Conservation (phyloP, 1,140 invertebrate genomes). For the Drosophila erecta region DNA sequence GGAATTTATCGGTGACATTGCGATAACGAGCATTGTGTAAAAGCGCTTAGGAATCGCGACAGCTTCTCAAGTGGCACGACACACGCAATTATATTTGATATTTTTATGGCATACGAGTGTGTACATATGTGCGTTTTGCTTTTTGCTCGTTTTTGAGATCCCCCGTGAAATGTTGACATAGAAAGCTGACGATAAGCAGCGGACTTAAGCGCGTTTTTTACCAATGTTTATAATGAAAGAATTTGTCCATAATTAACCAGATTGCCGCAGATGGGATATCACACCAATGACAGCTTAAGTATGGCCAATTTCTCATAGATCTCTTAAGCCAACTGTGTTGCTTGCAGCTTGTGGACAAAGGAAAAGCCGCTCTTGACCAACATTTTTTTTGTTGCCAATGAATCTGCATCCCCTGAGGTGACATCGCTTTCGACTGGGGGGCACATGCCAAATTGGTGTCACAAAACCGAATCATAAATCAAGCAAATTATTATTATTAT, state of each 20-base stretch:
- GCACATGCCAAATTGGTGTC: slow-evolving; percentile 76
- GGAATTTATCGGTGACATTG: slow-evolving; percentile 72
- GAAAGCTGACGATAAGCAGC: slow-evolving; percentile 49
- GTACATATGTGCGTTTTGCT: slow-evolving; percentile 9
- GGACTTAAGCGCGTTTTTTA: slow-evolving; percentile 28
- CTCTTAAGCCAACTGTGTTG: slow-evolving; percentile 15
- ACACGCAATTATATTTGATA: slow-evolving; percentile 70
- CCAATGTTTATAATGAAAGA: slow-evolving; percentile 48
- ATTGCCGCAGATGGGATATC: slow-evolving; percentile 31
- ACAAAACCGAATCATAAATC: slow-evolving; percentile 78
- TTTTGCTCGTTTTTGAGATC: slow-evolving; percentile 24
- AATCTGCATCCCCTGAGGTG: slow-evolving; percentile 46
- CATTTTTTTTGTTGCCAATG: not conserved
- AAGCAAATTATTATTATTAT: slow-evolving; percentile 80
- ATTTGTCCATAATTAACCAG: slow-evolving; percentile 60
- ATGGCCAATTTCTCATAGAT: slow-evolving; percentile 11
- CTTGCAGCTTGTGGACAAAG: not conserved
- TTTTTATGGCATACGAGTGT: slow-evolving; percentile 65
- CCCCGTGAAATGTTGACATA: slow-evolving; percentile 55
- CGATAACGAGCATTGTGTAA: slow-evolving; percentile 71
- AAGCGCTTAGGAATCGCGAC: slow-evolving; percentile 26
- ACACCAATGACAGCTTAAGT: slow-evolving; percentile 42
- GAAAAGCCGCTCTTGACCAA: slow-evolving; percentile 1
- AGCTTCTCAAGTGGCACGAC: slow-evolving; percentile 46
- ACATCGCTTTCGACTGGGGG: slow-evolving; percentile 24